Conservation (phyloP, 2,797 vertebrate genomes). For the Merluccius polli region DNA sequence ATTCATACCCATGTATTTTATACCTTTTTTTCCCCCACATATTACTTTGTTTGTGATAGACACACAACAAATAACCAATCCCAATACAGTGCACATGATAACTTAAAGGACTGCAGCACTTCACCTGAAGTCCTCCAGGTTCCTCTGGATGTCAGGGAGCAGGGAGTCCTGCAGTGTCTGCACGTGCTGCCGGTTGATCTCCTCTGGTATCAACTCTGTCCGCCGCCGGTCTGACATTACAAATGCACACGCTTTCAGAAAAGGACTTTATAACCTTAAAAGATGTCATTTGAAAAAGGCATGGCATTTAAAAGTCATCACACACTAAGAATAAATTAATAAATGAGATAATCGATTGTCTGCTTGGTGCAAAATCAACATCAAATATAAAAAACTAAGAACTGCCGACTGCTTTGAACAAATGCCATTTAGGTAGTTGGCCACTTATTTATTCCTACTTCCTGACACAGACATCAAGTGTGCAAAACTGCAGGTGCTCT, state of each 20-base stretch:
- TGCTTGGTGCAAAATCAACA: neutral
- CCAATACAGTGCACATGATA: neutral
- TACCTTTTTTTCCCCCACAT: too few relatives aligned
- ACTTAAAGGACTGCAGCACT: too few relatives aligned
- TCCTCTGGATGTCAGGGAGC: slow-evolving; percentile 85
- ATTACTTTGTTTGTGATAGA: too few relatives aligned
- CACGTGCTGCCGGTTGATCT: slow-evolving; percentile 89
- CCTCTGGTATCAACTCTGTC: slow-evolving; percentile 92
- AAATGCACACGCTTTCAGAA: neutral
- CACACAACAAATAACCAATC: too few relatives aligned
- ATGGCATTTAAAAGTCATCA: neutral
- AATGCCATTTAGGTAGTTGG: neutral
- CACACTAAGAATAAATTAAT: neutral
- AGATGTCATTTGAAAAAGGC: neutral
- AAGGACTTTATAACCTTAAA: neutral
- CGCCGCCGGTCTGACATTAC: slow-evolving; percentile 81
- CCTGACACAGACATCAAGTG: neutral
- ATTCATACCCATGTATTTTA: too few relatives aligned
- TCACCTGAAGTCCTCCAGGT: slow-evolving; percentile 96
- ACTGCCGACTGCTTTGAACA: neutral
- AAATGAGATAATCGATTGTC: neutral
- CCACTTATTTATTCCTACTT: neutral
- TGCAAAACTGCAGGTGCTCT: too few relatives aligned
- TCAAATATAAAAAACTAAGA: neutral
- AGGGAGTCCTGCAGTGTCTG: slow-evolving; percentile 91